Evolutionary conservation across 2,797 vertebrate genomes (phyloP).

Genomic region (Anguilla marmorata): DNA sequence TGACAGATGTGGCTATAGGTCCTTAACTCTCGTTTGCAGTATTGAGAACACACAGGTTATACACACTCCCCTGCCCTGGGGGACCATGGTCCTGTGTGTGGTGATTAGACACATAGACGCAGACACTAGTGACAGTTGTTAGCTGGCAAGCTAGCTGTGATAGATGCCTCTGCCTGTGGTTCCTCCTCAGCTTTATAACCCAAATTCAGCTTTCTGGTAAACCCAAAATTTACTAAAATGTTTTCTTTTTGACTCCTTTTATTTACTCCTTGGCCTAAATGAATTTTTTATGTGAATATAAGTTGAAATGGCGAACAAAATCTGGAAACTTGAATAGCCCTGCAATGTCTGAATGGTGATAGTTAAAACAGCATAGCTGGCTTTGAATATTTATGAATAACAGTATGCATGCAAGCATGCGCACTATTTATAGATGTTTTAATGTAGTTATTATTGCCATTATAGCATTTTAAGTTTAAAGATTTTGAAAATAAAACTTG

Average conservation of each 20-base stretch:
- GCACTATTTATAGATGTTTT: neutral
- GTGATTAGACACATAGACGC: too few species aligned
- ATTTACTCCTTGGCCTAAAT: neutral
- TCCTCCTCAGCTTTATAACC: neutral
- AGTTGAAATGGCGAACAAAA: neutral
- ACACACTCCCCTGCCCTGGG: neutral
- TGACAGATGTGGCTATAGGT: slow-evolving; percentile 40
- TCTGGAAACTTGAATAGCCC: neutral
- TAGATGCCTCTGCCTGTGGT: neutral
- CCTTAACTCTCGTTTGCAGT: slow-evolving; percentile 35
- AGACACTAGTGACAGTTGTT: too few species aligned
- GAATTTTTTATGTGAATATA: neutral
- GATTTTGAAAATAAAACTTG: neutral
- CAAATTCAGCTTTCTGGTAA: neutral
- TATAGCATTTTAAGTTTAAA: neutral
- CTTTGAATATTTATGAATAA: neutral
- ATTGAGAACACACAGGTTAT: neutral
- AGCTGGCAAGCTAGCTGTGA: neutral
- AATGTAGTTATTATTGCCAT: neutral
- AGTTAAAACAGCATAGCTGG: neutral
- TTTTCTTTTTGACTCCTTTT: too few species aligned
- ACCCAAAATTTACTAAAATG: too few species aligned
- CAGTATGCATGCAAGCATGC: neutral
- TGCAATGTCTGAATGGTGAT: neutral
- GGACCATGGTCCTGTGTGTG: neutral